phyloP scores from a whole-genome alignment of 2,888 invertebrate species.

The Orthonevra nobilis region DNA sequence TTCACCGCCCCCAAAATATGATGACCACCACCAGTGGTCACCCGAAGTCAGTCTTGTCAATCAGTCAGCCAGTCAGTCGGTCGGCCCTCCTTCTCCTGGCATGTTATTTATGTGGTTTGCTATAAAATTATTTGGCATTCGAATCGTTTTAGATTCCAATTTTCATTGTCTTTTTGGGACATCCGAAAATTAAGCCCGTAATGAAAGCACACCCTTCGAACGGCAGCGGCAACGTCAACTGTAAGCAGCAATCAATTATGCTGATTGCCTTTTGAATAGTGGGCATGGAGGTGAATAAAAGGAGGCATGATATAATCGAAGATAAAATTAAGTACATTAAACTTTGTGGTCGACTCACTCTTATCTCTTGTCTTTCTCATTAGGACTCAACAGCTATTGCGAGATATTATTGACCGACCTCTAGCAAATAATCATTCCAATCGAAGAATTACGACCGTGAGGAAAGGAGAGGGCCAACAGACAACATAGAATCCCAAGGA shows the following conservation, averaged over 20 bases:
- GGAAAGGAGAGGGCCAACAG: not conserved
- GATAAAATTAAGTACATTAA: constrained; percentile 31
- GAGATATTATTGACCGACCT: constrained; percentile 32
- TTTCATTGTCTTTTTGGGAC: constrained; percentile 5
- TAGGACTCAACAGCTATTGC: not conserved
- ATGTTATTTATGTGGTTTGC: constrained; percentile 48
- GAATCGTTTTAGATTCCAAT: constrained; percentile 9
- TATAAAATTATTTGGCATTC: constrained; percentile 57
- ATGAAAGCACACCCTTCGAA: constrained; percentile 9
- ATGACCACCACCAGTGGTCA: constrained; percentile 55
- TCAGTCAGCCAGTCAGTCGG: no score
- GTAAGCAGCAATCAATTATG: constrained; percentile 63
- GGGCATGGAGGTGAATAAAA: not conserved
- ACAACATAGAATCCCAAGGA: constrained; percentile 27
- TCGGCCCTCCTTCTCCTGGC: not conserved
- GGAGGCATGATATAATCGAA: not conserved
- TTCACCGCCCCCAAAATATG: constrained; percentile 58
- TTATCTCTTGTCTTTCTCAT: constrained; percentile 7
- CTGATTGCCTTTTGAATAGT: constrained; percentile 60
- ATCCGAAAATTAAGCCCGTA: constrained; percentile 14
- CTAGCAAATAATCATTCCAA: not conserved
- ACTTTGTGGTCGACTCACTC: constrained; percentile 14
- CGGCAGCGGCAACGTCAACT: constrained; percentile 26
- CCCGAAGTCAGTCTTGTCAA: not conserved
- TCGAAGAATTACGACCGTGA: no score